Base-by-base conservation (phyloP, 2,797 vertebrate genomes). In the Lacerta agilis region DNA sequence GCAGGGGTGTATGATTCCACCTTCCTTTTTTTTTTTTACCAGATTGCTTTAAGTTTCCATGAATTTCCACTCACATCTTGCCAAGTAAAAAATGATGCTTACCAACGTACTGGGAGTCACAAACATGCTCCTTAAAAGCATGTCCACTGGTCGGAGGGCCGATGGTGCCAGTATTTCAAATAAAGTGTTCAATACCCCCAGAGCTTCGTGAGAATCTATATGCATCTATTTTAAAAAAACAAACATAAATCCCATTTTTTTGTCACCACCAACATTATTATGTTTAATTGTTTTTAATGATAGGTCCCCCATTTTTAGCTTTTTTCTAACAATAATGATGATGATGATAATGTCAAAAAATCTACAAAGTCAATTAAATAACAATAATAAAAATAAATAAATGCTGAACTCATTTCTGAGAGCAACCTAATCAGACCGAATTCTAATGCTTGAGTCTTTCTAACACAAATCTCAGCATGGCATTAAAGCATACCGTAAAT, bases 101-200 rank as follows among this genome's bases (percentile, higher is more conserved):
- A 99, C 99, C 98, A 99, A 98, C 49, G 98, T 98, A 87, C 94
- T 96, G 0, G 99, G 99, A 79, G 97, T 98, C 87, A 98, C 97
- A 73, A 99, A 99, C 99, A 99, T 99, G 86, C 98, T 99, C 95
- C 99, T 98, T 83, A 99, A 95, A 75, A 99, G 97, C 98, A 99
- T 99, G 95, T 99, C 99, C 27, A 99, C 99, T 0, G 99, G 99
- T 45, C 99, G 97, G 41, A 99, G 98, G 9, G 99, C 99, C 13
- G 99, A 99, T 8, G 99, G 99, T 3, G 99, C 98, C 94, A 99
- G 96, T 0, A 98, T 98, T 96, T 99, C 99, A 97, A 99, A 99
- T 9, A 99, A 94, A 2, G 99, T 99, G 92, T 99, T 99, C 85
- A 99, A 33, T 81, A 99, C 98, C 8, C 99, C 98, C 66, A 99